Evolutionary conservation across 1,140 invertebrate genomes (phyloP).

Genomic region (Yoshiicerus persimilis): DNA sequence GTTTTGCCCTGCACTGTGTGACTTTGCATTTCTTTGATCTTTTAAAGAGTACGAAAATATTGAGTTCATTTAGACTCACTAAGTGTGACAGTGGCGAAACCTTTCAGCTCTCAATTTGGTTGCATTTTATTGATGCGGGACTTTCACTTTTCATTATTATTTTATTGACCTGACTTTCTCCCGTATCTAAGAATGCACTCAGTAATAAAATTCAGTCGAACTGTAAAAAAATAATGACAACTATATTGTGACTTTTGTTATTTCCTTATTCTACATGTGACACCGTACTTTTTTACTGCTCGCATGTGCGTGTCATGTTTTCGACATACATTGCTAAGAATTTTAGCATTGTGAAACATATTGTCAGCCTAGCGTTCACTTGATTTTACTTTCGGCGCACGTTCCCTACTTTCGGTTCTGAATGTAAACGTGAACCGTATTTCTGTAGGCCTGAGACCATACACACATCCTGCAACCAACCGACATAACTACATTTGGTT

Average conservation of each 20-base stretch:
- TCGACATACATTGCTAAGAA: background rate
- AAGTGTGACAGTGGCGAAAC: background rate
- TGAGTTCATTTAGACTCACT: background rate
- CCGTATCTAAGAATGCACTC: background rate
- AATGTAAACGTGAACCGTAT: background rate
- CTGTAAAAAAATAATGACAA: background rate
- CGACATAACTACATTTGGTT: background rate
- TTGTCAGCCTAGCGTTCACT: background rate
- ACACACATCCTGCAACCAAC: background rate
- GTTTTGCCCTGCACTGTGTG: background rate
- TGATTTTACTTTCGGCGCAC: background rate
- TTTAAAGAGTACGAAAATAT: background rate
- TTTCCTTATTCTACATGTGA: background rate
- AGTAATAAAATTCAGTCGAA: background rate
- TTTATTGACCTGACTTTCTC: background rate
- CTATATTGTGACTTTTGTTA: background rate
- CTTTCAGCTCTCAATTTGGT: background rate
- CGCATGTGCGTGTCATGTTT: background rate
- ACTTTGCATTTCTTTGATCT: too few species aligned
- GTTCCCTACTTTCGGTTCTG: background rate
- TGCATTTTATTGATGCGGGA: background rate
- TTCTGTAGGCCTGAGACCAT: background rate
- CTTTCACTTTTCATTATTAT: background rate
- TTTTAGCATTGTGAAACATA: background rate
- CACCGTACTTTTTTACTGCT: background rate